Percentiles rank a stretch among this genome's conserved stretches.
These are phyloP conservation scores for Eulimnadia texana DNA, from an alignment of 1,140 invertebrate genomes.

Conservation along the genomic window DNA sequence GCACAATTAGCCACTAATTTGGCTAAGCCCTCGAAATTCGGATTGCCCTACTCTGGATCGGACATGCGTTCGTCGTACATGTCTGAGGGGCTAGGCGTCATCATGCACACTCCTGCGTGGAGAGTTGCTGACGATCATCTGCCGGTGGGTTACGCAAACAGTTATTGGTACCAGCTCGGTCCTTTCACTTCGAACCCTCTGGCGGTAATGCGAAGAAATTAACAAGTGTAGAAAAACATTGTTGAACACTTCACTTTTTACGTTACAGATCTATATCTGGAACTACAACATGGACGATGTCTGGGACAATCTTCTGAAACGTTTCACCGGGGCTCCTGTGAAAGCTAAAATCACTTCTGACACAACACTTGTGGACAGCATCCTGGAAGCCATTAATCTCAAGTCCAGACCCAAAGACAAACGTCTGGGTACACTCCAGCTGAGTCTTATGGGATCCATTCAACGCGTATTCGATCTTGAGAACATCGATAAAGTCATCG, in stretches of 20 bases:
- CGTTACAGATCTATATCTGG: neutral
- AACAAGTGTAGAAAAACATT: neutral
- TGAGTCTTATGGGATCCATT: neutral
- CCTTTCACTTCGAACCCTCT: neutral
- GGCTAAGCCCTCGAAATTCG: neutral
- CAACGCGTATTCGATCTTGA: constrained; percentile 4
- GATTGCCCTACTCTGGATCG: neutral
- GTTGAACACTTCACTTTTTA: neutral
- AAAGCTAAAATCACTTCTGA: neutral
- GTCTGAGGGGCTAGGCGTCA: neutral
- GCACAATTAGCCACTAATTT: neutral
- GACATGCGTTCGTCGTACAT: neutral
- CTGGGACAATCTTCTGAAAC: neutral
- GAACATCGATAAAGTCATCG: neutral
- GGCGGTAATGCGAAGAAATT: neutral
- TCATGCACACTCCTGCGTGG: neutral
- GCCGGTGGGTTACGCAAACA: neutral
- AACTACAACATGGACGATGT: neutral
- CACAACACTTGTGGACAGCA: neutral
- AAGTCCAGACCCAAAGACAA: neutral
- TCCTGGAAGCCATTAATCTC: neutral
- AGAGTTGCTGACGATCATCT: too few relatives aligned
- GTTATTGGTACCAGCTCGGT: constrained; percentile 2
- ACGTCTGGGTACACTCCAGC: neutral
- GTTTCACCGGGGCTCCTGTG: neutral